phyloP scores from a whole-genome alignment of 1,140 invertebrate species.

The Pogonognathellus flavescens region DNA sequence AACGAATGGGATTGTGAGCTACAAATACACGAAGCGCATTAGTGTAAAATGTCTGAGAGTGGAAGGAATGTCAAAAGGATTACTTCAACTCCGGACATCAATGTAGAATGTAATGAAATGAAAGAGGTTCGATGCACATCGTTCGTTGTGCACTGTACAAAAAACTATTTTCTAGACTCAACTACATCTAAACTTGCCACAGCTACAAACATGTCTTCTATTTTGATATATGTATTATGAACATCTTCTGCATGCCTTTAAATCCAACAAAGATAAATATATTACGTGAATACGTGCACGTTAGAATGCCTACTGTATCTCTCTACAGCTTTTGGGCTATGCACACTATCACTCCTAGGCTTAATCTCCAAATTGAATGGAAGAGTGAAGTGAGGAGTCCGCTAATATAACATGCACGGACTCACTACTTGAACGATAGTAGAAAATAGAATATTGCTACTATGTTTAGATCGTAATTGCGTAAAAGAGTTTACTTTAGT shows the following conservation, averaged over 20 bases:
- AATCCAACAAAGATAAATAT: background rate
- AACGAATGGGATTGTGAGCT: slow-evolving; percentile 9
- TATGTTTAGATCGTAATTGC: too few species aligned
- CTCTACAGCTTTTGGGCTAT: background rate
- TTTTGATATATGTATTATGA: too few species aligned
- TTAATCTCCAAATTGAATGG: background rate
- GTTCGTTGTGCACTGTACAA: background rate
- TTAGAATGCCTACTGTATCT: background rate
- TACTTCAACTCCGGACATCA: background rate
- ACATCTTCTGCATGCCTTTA: background rate
- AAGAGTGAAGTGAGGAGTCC: background rate
- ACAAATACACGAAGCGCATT: background rate
- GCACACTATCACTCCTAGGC: background rate
- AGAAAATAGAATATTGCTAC: too few species aligned
- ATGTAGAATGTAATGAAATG: slow-evolving; percentile 27
- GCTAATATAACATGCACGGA: too few species aligned
- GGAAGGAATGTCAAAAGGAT: slow-evolving; percentile 42
- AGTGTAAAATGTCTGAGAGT: slow-evolving; percentile 22
- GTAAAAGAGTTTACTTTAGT: too few species aligned
- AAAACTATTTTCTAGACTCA: background rate
- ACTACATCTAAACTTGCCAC: too few species aligned
- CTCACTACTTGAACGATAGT: too few species aligned
- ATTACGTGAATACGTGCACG: background rate
- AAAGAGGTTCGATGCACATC: slow-evolving; percentile 35
- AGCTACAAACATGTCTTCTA: too few species aligned